Conservation (phyloP, 2,888 invertebrate species). For the Herminia tarsipennalis region DNA sequence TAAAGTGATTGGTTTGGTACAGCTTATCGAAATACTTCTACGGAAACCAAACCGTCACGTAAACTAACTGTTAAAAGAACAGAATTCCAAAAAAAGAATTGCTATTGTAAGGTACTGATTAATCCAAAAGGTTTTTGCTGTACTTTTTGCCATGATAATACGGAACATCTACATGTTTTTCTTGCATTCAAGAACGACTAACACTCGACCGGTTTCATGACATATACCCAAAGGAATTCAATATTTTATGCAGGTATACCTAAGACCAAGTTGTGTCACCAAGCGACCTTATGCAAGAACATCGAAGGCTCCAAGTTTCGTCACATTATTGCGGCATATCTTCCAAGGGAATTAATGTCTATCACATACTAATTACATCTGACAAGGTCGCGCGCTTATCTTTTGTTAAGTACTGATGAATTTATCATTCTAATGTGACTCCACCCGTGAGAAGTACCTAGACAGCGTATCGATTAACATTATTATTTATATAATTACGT, state of each 20-base stretch:
- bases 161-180: not conserved
- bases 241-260: slow-evolving; percentile 8
- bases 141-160: not conserved
- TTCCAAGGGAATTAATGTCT: slow-evolving; percentile 40
- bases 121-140: not conserved
- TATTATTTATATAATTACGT: not conserved
- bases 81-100: not conserved
- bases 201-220: slow-evolving; percentile 29
- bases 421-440: slow-evolving; percentile 5
- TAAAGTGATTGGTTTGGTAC: not conserved
- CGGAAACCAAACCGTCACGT: slow-evolving; percentile 11
- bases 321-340: slow-evolving; percentile 31
- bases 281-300: slow-evolving; percentile 30
- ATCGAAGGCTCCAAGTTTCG: slow-evolving; percentile 22
- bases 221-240: slow-evolving; percentile 25
- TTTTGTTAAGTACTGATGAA: slow-evolving; percentile 14
- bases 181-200: slow-evolving; percentile 10
- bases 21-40: slow-evolving; percentile 3
- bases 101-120: not conserved
- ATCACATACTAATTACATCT: slow-evolving; percentile 41
- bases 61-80: slow-evolving; percentile 15
- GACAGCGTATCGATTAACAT: slow-evolving; percentile 5
- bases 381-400: slow-evolving; percentile 26
- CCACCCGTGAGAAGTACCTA: not conserved
- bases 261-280: slow-evolving; percentile 23